Base-by-base conservation (phyloP, 1,140 invertebrate genomes). In the Homalodisca vitripennis region DNA sequence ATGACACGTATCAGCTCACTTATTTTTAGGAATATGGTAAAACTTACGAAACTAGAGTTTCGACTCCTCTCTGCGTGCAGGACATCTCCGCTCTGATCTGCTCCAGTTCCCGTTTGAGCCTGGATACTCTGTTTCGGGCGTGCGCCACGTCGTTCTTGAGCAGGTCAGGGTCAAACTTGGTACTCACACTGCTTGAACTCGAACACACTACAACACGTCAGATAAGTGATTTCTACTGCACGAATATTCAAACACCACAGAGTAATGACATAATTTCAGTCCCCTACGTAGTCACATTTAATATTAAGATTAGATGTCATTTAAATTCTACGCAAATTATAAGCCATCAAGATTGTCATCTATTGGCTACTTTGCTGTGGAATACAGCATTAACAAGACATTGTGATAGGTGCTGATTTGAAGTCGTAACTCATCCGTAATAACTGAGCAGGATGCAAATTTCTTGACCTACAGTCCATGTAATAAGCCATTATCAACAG, bases 161-260 rank as follows among this genome's bases (percentile, higher is more conserved):
- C 27, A 97, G 82, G 77, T 98, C 95, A 24, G 95, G 94, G 82
- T 98, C 95, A 79, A 96, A 97, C 76, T 95, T 93, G 34, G 93
- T 95, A 77, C 92, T 93, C 73, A 92, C 83, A 75, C 90, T 88
- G 83, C 94, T 93, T 57, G 92, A 90, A 74, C 91, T 93, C 60
- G 95, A 97, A 83, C 93, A 95, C 77, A 97, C 94, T 97, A 82
- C 20, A 80, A 78, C 69, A 57, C 76, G 75, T 75, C 27, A 1
- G n/a, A n/a, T n/a, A n/a, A n/a, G n/a, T n/a, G n/a, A n/a, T n/a
- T n/a, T n/a, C n/a, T n/a, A n/a, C n/a, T n/a, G n/a, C n/a, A n/a
- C n/a, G n/a, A n/a, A n/a, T n/a, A n/a, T n/a, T n/a, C n/a, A n/a
- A n/a, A n/a, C n/a, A n/a, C n/a, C n/a, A n/a, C n/a, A n/a, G n/a